These are phyloP conservation scores for Ptychobarbus kaznakovi DNA, from an alignment of 2,797 vertebrate genomes.

Conservation along the genomic window DNA sequence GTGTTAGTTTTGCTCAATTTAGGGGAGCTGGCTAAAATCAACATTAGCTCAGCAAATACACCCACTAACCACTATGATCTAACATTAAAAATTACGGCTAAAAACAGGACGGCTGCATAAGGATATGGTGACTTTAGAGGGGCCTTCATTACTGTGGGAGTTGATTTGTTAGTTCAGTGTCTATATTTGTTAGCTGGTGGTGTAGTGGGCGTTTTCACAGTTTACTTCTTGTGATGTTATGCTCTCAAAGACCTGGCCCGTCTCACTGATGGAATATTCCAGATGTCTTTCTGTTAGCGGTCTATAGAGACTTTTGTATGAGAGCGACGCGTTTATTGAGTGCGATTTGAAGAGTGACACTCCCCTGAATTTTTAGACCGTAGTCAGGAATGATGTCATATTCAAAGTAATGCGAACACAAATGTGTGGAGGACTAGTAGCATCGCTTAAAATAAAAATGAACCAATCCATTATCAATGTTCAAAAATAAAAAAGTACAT, in stretches of 20 bases:
- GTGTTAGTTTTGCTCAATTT: conserved; percentile 35
- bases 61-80: conserved; percentile 39
- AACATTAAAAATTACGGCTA: conserved; percentile 8
- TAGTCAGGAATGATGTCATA: conserved; percentile 1
- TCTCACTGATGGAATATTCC: conserved; percentile 30
- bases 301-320: background rate
- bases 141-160: conserved; percentile 43
- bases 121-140: conserved; percentile 1
- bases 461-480: background rate
- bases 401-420: background rate
- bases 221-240: conserved; percentile 18
- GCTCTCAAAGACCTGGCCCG: background rate
- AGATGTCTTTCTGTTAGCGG: background rate
- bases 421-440: background rate
- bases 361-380: conserved; percentile 6
- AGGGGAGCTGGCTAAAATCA: conserved; percentile 44
- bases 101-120: conserved; percentile 7
- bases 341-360: conserved; percentile 1
- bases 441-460: background rate
- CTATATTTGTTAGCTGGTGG: conserved; percentile 40
- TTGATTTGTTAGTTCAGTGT: conserved; percentile 44
- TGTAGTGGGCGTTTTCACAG: conserved; percentile 18
- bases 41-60: conserved; percentile 50
- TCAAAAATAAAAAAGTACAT: background rate
- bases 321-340: background rate